A percentile compares a stretch with the other conserved stretches of the same genome.
phyloP scores from a whole-genome alignment of 2,797 vertebrate genomes.

The Enteromius trimaculatus region DNA sequence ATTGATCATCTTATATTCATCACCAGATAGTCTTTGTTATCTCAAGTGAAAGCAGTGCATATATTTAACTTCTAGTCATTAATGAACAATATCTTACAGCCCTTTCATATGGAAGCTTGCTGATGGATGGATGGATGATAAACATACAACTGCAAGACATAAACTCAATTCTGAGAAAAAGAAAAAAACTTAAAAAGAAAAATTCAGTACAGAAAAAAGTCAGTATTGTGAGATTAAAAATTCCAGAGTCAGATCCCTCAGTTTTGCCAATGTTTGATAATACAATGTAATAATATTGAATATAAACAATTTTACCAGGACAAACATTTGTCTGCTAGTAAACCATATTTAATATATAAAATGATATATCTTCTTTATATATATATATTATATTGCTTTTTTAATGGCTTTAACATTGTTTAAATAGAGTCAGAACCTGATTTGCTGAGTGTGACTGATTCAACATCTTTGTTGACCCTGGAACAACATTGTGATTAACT shows the following conservation, averaged over 20 bases:
- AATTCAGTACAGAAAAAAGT: too few species aligned
- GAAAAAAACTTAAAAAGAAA: too few species aligned
- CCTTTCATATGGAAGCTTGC: neutral
- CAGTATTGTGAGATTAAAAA: neutral
- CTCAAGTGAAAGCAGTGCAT: slow-evolving; percentile 2
- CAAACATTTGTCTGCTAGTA: neutral
- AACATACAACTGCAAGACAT: neutral
- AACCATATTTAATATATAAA: neutral
- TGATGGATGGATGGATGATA: neutral
- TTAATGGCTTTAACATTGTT: neutral
- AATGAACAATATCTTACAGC: neutral
- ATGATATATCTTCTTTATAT: neutral
- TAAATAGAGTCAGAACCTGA: neutral
- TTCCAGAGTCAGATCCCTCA: neutral
- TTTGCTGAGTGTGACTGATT: too few species aligned
- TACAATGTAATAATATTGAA: neutral
- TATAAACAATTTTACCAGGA: neutral
- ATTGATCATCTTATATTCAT: slow-evolving; percentile 28
- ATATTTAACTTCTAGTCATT: slow-evolving; percentile 21
- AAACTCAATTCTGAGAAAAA: neutral
- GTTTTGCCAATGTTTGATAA: neutral
- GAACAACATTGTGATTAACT: too few species aligned
- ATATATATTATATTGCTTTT: too few species aligned
- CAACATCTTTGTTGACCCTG: too few species aligned
- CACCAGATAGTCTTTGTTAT: slow-evolving; percentile 3